phyloP scores from a whole-genome alignment of 1,140 invertebrate genomes.

The Conus betulinus region DNA sequence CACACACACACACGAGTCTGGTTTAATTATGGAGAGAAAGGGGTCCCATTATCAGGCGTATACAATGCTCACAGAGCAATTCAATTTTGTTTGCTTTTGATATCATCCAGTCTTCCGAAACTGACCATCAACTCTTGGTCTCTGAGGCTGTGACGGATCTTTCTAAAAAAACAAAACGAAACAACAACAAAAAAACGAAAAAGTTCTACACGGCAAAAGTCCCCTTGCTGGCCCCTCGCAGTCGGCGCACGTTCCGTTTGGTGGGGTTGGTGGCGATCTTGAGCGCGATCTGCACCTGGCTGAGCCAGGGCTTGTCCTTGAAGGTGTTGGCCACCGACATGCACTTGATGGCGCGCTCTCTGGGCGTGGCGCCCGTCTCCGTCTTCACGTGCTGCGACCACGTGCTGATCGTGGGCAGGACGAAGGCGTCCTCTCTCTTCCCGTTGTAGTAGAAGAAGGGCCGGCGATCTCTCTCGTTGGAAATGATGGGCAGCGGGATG shows the following conservation, averaged over 20 bases:
- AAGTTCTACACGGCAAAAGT: background rate
- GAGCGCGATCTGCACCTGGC: constrained; percentile 67
- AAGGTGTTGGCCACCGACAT: constrained; percentile 68
- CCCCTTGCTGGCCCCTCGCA: background rate
- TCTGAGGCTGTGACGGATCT: too few relatives aligned
- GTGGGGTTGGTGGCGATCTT: constrained; percentile 57
- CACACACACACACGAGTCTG: too few relatives aligned
- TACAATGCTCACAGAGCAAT: too few relatives aligned
- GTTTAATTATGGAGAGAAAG: too few relatives aligned
- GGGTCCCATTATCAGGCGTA: too few relatives aligned
- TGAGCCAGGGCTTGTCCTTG: constrained; percentile 71
- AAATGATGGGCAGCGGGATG: constrained; percentile 61
- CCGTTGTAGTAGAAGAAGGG: constrained; percentile 68
- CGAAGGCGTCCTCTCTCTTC: constrained; percentile 55
- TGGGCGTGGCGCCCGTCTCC: constrained; percentile 49
- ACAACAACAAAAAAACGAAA: too few relatives aligned
- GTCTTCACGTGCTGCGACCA: constrained; percentile 61
- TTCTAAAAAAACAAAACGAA: too few relatives aligned
- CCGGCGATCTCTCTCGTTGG: constrained; percentile 53
- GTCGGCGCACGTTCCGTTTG: constrained; percentile 40
- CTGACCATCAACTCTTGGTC: too few relatives aligned
- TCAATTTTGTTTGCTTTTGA: too few relatives aligned
- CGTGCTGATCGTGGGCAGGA: constrained; percentile 54
- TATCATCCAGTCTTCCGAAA: too few relatives aligned
- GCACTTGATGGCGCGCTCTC: constrained; percentile 69